These are phyloP conservation scores for Acanthosepion pharaonis DNA, from an alignment of 2,888 invertebrate genomes.

Conservation along the genomic window DNA sequence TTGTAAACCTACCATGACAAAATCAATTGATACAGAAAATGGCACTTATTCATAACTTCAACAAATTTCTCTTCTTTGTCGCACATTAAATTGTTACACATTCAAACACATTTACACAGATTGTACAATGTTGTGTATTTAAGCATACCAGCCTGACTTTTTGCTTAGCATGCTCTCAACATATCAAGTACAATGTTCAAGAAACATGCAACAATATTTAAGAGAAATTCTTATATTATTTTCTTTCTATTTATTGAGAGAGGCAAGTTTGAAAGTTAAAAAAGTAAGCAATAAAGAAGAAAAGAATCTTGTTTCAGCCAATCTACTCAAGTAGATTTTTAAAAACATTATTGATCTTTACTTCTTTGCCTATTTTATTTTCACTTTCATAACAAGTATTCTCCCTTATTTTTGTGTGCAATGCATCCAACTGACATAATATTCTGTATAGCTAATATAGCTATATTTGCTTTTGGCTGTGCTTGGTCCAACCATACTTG, in stretches of 20 bases:
- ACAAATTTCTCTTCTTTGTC: neutral
- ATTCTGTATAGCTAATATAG: constrained; percentile 33
- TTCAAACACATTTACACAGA: neutral
- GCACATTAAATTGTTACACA: neutral
- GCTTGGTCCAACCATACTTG: constrained; percentile 33
- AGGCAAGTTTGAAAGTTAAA: neutral
- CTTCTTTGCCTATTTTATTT: neutral
- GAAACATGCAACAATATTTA: constrained; percentile 6
- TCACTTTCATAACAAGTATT: neutral
- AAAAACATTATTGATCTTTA: neutral
- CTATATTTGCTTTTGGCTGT: constrained; percentile 12
- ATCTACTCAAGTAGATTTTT: neutral
- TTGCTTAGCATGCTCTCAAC: constrained; percentile 20
- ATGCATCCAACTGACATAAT: neutral
- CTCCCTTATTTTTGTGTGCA: neutral
- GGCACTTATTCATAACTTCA: neutral
- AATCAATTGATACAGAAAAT: neutral
- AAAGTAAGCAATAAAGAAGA: neutral
- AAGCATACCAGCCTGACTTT: neutral
- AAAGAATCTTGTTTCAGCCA: neutral
- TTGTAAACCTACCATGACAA: neutral
- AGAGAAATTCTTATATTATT: neutral
- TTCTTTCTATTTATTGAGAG: constrained; percentile 7
- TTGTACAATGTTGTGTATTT: neutral
- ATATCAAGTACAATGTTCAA: constrained; percentile 9